These are phyloP conservation scores for Eubasilissa splendida DNA, from an alignment of 2,888 invertebrate genomes.

Conservation along the genomic window DNA sequence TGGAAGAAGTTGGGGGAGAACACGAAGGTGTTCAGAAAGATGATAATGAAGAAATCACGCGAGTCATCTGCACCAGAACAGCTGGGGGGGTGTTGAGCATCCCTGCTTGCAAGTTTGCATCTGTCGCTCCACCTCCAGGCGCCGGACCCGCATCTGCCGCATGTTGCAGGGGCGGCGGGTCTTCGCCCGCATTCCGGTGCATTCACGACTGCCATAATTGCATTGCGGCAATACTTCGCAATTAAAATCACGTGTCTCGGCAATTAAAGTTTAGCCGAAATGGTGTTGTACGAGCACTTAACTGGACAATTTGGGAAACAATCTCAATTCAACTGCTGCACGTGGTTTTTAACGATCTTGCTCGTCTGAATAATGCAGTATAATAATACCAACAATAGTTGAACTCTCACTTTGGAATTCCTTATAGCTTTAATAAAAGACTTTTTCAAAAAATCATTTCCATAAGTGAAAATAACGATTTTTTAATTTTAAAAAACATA, in stretches of 20 bases:
- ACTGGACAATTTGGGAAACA: slow-evolving; percentile 10
- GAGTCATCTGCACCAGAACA: too few relatives aligned
- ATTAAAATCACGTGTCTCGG: slow-evolving; percentile 30
- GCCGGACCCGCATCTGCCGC: slow-evolving; percentile 13
- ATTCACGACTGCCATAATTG: slow-evolving; percentile 30
- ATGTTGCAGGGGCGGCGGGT: slow-evolving; percentile 14
- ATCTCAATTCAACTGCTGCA: neutral
- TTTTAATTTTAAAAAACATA: too few relatives aligned
- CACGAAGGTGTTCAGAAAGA: too few relatives aligned
- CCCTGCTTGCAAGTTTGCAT: neutral
- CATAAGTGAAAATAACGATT: too few relatives aligned
- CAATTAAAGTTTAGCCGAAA: slow-evolving; percentile 7
- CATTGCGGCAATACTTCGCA: slow-evolving; percentile 30
- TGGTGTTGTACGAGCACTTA: slow-evolving; percentile 1
- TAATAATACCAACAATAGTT: too few relatives aligned
- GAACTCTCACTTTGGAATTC: too few relatives aligned
- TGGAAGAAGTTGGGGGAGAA: too few relatives aligned
- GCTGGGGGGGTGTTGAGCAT: neutral
- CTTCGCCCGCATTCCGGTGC: slow-evolving; percentile 27
- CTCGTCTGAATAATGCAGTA: too few relatives aligned
- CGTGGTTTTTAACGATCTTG: too few relatives aligned
- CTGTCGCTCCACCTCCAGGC: slow-evolving; percentile 12
- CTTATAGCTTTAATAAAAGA: too few relatives aligned
- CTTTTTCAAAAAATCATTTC: too few relatives aligned
- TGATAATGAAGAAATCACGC: too few relatives aligned